A percentile compares a stretch with the other conserved stretches of the same genome.
These are phyloP conservation scores for Zhuqinia jingwanae DNA, from an alignment of 2,888 invertebrate genomes.

Conservation along the genomic window DNA sequence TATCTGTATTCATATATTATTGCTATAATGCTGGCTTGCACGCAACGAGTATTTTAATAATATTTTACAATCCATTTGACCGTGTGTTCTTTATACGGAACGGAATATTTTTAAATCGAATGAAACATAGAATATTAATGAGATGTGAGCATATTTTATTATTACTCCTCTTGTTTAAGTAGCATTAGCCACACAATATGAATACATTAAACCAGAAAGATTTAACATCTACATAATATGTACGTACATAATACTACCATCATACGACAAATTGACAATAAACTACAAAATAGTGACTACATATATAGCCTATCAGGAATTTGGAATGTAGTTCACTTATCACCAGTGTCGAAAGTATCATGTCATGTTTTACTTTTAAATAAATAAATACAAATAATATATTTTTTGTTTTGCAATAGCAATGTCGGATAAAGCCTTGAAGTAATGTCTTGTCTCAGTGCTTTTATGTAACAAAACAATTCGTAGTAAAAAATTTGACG, in stretches of 20 bases:
- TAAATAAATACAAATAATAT: too few relatives aligned
- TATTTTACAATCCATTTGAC: background rate
- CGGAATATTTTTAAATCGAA: conserved; percentile 24
- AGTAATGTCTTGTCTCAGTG: too few relatives aligned
- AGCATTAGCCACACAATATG: background rate
- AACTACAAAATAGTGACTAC: background rate
- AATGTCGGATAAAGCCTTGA: too few relatives aligned
- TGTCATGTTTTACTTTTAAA: conserved; percentile 32
- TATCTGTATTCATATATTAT: too few relatives aligned
- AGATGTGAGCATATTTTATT: conserved; percentile 44
- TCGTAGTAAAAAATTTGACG: too few relatives aligned
- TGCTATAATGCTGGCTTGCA: too few relatives aligned
- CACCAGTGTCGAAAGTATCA: background rate
- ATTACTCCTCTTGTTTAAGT: background rate
- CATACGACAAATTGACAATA: background rate
- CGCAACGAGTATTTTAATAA: background rate
- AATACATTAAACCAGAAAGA: background rate
- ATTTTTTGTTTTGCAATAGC: too few relatives aligned
- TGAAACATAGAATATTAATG: conserved; percentile 53
- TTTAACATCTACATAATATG: background rate
- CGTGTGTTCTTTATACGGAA: background rate
- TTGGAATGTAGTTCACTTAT: background rate
- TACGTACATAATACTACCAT: conserved; percentile 3
- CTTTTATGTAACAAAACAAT: too few relatives aligned
- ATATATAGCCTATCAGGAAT: background rate